Percentiles rank a stretch among this genome's conserved stretches.
phyloP scores from a whole-genome alignment of 1,140 invertebrate genomes.

The Cotesia typhae region DNA sequence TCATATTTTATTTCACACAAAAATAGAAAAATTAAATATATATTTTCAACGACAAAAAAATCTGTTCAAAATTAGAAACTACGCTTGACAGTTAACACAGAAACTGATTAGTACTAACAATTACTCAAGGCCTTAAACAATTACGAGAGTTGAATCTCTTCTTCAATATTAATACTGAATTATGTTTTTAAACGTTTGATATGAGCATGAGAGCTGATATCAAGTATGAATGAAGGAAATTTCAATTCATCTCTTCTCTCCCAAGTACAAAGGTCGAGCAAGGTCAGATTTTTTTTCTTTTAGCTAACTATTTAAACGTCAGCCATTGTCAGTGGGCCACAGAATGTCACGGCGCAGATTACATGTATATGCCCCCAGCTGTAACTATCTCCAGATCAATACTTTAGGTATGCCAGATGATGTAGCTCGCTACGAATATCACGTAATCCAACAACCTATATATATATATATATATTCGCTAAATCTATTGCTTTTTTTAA shows the following conservation, averaged over 20 bases:
- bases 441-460: not conserved
- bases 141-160: too few relatives aligned
- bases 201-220: not conserved
- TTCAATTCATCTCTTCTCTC: not conserved
- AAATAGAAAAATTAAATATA: too few relatives aligned
- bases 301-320: constrained; percentile 4
- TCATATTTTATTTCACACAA: too few relatives aligned
- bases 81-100: too few relatives aligned
- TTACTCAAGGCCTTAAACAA: too few relatives aligned
- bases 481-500: too few relatives aligned
- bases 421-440: not conserved
- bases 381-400: constrained; percentile 22
- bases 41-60: too few relatives aligned
- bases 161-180: too few relatives aligned
- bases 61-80: too few relatives aligned
- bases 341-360: not conserved
- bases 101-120: too few relatives aligned
- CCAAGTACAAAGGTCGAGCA: constrained; percentile 41
- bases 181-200: too few relatives aligned
- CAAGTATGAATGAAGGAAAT: not conserved
- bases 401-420: constrained; percentile 24
- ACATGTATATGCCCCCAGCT: not conserved
- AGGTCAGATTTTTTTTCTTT: constrained; percentile 35
- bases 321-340: constrained; percentile 12
- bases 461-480: too few relatives aligned